Conservation (phyloP, 37 sponge, comb jelly and placozoan species). For the Beroe ovata region DNA sequence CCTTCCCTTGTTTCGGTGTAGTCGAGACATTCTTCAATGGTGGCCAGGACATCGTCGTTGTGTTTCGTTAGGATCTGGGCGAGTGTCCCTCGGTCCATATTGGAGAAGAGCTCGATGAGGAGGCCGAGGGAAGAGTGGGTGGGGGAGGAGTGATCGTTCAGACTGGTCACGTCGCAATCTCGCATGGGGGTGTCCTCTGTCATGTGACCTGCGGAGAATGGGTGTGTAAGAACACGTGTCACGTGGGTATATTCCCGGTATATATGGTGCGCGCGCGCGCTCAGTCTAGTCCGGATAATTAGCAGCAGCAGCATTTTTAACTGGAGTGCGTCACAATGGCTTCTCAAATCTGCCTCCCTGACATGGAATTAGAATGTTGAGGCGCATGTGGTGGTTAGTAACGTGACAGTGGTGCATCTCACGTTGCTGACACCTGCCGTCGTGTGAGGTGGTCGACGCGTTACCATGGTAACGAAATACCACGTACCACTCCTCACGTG, state of each 20-base stretch:
- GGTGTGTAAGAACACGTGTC: no score
- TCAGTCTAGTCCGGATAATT: no score
- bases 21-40: slow-evolving; percentile 57
- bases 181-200: slow-evolving; percentile 36
- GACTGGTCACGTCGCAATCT: not conserved
- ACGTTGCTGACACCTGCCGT: not conserved
- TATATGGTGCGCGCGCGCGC: no score
- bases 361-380: no score
- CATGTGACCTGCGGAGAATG: slow-evolving; percentile 37
- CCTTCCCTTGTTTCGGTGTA: slow-evolving; percentile 48
- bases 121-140: slow-evolving; percentile 62
- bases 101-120: slow-evolving; percentile 56
- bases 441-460: no score
- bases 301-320: no score
- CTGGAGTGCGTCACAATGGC: no score
- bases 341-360: no score
- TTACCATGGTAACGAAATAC: no score
- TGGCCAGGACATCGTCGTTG: slow-evolving; percentile 54
- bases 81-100: slow-evolving; percentile 1
- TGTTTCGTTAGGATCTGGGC: slow-evolving; percentile 45
- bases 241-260: no score
- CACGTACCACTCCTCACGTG: slow-evolving; percentile 1
- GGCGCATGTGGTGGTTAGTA: no score
- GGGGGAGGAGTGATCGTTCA: slow-evolving; percentile 40
- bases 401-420: not conserved